Evolutionary conservation across 2,113 vertebrate species (phyloP), one percentile per base, ranked within the genome.

Genomic region (Anarrhichthys ocellatus): DNA sequence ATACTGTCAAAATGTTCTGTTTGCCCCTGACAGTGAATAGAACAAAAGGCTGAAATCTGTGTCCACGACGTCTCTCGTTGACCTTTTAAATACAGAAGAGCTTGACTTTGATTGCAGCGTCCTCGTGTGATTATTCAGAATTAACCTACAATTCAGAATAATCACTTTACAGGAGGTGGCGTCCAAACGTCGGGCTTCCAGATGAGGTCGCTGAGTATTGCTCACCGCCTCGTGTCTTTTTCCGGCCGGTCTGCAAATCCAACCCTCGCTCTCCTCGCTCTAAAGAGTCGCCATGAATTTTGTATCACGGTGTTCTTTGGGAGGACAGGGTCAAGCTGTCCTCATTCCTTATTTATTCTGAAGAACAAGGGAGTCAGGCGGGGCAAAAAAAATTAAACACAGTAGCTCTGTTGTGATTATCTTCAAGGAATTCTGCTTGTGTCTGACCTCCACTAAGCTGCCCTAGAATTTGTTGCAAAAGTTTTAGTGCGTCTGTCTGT

Each of bases 381-480:
- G 76, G 40, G 69, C 22, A 74, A 58, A 56, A 56, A 62, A 84
- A 83, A 91, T 84, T 79, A 85, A 89, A 80, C 85, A 88, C 73
- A 75, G 80, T 73, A 44, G 79, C 80, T 79, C 88, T 85, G 76
- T 86, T 89, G 81, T 89, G 78, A 87, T 85, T 88, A 63, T 85
- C 74, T 82, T 89, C 46, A 73, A 88, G 78, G 78, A 90, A 92
- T 93, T 90, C 74, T 87, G 81, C 68, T 9, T 69, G 78, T 87
- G 68, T 89, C 77, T 88, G 86, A 91, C 87, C 84, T 89, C 76
- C 66, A 56, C 73, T 90, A 85, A 93, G 85, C 86, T 1, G 27
- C 83, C 84, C n/a, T 82, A 90, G 88, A 91, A 89, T 93, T 73
- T 84, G 62, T 80, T 62, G 73, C 27, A 69, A 66, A 56, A 40